Evolutionary conservation across 2,888 invertebrate species (phyloP), one percentile per base, ranked within the genome.

Genomic region (Drosophila fulvimacula): DNA sequence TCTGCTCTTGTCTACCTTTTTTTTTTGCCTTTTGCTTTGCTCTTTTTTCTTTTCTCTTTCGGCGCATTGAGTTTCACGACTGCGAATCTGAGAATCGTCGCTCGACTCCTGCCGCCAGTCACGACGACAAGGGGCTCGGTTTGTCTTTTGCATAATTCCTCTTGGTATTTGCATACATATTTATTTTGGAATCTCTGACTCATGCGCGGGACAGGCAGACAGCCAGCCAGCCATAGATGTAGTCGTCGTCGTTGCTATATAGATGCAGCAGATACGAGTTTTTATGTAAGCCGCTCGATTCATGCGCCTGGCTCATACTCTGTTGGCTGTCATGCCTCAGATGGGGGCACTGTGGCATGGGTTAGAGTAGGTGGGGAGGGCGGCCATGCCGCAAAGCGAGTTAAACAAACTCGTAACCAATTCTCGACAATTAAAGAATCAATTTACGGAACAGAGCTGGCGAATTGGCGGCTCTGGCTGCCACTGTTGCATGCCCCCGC

Each of bases 381-480:
- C 64, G 38, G 59, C 65, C 53, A 68, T 63, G 69, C 60, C 59
- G 56, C 30, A 65, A 79, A 84, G 82, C 86, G 88, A 88, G 88
- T 88, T 85, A 82, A 82, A 64, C 81, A 65, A 88, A 84, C 83
- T 84, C 82, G 86, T 88, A 84, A 84, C 83, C 83, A 84, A 84
- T 84, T 88, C 84, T 86, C 83, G 65, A 81, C 84, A 84, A 84
- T 84, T 84, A 84, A 86, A 84, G 84, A 84, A 84, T 84, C 84
- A 84, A 88, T 84, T 84, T 84, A 84, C 88, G 78, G 76, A 88
- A 82, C 83, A 68, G 86, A 73, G 86, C 84, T 81, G 86, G 88
- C 86, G 86, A 86, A 82, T 86, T 82, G 76, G 30, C 60, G 42
- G 38, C 52, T 52, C 36, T 24, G 24, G 36, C 21, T 34, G 52